Evolutionary conservation across 1,140 invertebrate genomes (phyloP), one percentile per base, ranked within the genome.

Genomic region (Leptonema lineaticorne): DNA sequence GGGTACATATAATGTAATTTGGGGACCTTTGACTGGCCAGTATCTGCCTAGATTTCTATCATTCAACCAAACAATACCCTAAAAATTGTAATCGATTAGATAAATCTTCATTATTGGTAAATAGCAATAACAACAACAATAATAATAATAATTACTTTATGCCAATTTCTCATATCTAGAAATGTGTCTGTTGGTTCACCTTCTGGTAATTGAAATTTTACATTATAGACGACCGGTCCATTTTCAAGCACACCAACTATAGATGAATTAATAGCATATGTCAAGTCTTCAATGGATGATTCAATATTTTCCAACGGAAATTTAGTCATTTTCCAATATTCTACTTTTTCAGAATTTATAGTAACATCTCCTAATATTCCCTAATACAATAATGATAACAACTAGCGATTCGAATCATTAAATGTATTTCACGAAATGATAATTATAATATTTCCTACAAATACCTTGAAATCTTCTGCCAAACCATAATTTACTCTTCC

Each of bases 1-100:
- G 0, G 92, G 91, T 9, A 91, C 81, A 73, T 91, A 93, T 0
- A 94, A 75, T 0, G 90, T 93, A 1, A 89, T 76, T 78, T 94
- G 92, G 2, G 91, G 91, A 6, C 91, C 91, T 8, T 84, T 83
- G 2, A 79, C 73, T 0, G 90, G 88, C 92, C 92, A 94, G 77
- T 92, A 93, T 33, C 91, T 82, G 0, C 92, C 91, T 33, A 93
- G 77, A 76, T 91, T 91, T 71, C 86, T 79, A 1, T 85, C 86
- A 75, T 93, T 94, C 0, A 93, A 76, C 78, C 87, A 91, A 20
- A 87, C 85, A 18, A 89, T 80, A 16, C 91, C 91, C 84, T 83
- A 72, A 57, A 76, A 76, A 59, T 57, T 29, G 82, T 50, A 59
- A 74, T 53, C 2, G 2, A 53, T n/a, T 6, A 26, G 22, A 7